phyloP scores from a whole-genome alignment of 1,140 invertebrate species.

The Linepithema humile region DNA sequence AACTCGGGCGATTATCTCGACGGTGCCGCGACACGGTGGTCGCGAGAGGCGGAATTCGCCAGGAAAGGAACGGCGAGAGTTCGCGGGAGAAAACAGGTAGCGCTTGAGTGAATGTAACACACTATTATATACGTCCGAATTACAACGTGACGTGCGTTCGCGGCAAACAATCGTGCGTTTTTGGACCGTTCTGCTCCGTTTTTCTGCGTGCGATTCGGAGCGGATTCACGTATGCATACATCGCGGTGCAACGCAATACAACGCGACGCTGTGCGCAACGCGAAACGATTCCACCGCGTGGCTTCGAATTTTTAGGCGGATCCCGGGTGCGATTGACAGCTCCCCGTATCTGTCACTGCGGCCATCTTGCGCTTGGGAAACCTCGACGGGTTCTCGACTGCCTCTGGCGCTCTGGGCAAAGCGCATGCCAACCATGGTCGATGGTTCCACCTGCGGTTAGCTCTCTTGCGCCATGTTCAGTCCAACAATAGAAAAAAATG shows the following conservation, averaged over 20 bases:
- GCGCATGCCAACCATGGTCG: neutral
- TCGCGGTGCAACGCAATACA: neutral
- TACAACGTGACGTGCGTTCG: slow-evolving; percentile 48
- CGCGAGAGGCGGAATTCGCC: neutral
- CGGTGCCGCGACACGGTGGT: slow-evolving; percentile 14
- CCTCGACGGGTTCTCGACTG: neutral
- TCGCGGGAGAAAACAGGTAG: neutral
- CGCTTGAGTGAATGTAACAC: slow-evolving; percentile 25
- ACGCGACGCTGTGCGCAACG: neutral
- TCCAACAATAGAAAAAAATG: too few relatives aligned
- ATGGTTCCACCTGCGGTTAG: neutral
- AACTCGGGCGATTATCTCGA: slow-evolving; percentile 1
- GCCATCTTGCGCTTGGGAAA: slow-evolving; percentile 79
- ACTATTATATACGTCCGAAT: slow-evolving; percentile 48
- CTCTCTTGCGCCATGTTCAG: neutral
- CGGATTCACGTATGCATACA: slow-evolving; percentile 1
- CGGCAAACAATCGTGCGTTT: slow-evolving; percentile 36
- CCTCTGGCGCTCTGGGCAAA: slow-evolving; percentile 12
- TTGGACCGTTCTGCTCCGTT: slow-evolving; percentile 9
- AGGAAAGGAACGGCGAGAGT: neutral
- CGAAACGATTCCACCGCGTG: neutral
- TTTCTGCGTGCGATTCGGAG: neutral
- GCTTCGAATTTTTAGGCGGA: slow-evolving; percentile 78
- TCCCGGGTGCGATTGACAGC: slow-evolving; percentile 81
- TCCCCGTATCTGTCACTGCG: slow-evolving; percentile 76